Base-by-base conservation (phyloP, 1,140 invertebrate genomes). In the Notospermus geniculatus region DNA sequence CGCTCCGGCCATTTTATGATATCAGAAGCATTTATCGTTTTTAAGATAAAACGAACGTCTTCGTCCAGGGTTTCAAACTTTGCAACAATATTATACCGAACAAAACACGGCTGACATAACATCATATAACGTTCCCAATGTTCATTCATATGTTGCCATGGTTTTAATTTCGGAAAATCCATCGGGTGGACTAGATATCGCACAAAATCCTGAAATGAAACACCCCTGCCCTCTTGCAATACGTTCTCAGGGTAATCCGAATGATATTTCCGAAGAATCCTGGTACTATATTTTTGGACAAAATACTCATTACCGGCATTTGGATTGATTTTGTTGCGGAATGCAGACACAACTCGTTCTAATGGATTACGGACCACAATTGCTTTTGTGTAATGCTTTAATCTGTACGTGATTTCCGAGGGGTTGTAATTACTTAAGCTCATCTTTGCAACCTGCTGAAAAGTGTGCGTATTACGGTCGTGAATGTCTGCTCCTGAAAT, bases 301-400 rank as follows among this genome's bases (percentile, higher is more conserved):
- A 93, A 93, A 82, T 87, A 85, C 75, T 86, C 87, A 7, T 7
- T n/a, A 50, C 25, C 25, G 4, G n/a, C 5, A n/a, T 50, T 50
- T 7, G 50, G 5, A 36, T 15, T 15, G 5, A 95, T 82, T 78
- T 95, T 95, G 77, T 95, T 95, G 67, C 90, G 85, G 81, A 90
- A 97, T 0, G 93, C 92, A 0, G 92, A 95, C 39, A 96, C 78
- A 11, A 96, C 76, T 60, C 94, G 85, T 77, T 97, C 93, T 72
- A 96, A 89, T 0, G 94, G 94, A 84, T 96, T 91, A 43, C 94
- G 83, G 0, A 93, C 93, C 71, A 96, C 89, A 41, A 96, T 85
- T 71, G 95, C 89, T 58, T 90, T 90, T 19, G 87, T 88, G 72
- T 91, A 93, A 53, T 85, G 86, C n/a, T 86, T 83, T 5, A 93